phyloP scores from a whole-genome alignment of 2,888 invertebrate species.

The Glaucopsyche alexis region DNA sequence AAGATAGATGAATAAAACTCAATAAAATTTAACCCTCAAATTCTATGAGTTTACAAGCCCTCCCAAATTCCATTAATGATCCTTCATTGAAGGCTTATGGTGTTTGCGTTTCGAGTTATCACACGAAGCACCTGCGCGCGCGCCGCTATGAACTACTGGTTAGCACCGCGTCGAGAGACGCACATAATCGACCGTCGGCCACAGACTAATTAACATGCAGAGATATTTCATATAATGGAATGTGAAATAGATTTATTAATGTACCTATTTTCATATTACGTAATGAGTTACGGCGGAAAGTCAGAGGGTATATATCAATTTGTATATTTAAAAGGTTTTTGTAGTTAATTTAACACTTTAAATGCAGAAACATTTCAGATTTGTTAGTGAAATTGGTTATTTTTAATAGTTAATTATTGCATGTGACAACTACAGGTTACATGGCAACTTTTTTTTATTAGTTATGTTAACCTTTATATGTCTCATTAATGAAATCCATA shows the following conservation, averaged over 20 bases:
- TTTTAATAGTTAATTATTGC: conserved; percentile 15
- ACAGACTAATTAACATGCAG: conserved; percentile 33
- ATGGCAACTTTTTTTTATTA: background rate
- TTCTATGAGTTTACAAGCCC: too few species aligned
- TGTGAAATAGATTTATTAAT: conserved; percentile 27
- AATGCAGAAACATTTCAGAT: conserved; percentile 23
- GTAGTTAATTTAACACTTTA: conserved; percentile 16
- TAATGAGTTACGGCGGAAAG: conserved; percentile 23
- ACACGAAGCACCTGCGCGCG: conserved; percentile 52
- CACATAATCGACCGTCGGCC: conserved; percentile 45
- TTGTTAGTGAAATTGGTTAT: conserved; percentile 16
- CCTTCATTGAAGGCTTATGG: conserved; percentile 3
- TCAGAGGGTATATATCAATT: conserved; percentile 26
- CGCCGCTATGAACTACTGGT: conserved; percentile 53
- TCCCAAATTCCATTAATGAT: background rate
- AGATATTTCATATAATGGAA: conserved; percentile 27
- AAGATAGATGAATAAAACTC: too few species aligned
- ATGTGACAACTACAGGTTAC: background rate
- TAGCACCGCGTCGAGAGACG: conserved; percentile 62
- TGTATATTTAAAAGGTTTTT: conserved; percentile 15
- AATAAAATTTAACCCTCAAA: too few species aligned
- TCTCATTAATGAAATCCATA: too few species aligned
- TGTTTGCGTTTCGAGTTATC: conserved; percentile 17
- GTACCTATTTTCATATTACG: conserved; percentile 18
- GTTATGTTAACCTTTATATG: background rate